Base-by-base conservation (phyloP, 2,797 vertebrate species). In the Garrulus glandarius region DNA sequence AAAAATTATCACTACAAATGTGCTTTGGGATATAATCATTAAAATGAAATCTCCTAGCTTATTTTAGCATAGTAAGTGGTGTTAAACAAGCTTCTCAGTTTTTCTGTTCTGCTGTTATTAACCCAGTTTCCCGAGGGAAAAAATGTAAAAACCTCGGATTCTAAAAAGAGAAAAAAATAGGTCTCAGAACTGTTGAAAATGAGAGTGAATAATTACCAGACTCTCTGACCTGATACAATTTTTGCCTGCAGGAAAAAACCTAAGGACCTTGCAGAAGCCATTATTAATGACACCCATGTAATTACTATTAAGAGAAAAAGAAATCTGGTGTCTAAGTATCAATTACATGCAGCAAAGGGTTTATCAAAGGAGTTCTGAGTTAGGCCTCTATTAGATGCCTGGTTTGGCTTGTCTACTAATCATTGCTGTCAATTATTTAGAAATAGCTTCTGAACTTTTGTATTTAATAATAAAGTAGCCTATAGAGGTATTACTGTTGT, bases 221-320 rank as follows among this genome's bases (percentile, higher is more conserved):
- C 86, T 94, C 79, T 96, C 84, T 96, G 93, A 85, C 89, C 91
- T 96, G 84, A 95, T 96, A 87, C 15, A 78, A 84, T 96, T 92
- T 97, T 96, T 97, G 72, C 86, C 77, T 93, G 77, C 77, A 92
- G 93, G 69, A 97, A 59, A 69, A 69, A 96, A 96, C 53, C 60
- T 68, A 77, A 93, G 37, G 65, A 72, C 87, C 60, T 95, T 95
- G 64, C 68, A 95, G 41, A 20, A 96, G 86, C 65, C 79, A 81
- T 97, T 98, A 96, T 97, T 96, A 97, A 97, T 96, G 96, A 88
- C 70, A 65, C 43, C 57, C 30, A 78, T 96, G 95, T 92, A 97
- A 97, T 97, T 97, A 95, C 88, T 92, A 93, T 83, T 94, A 96
- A 87, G 63, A 95, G 90, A 71, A 96, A 96, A 95, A 84, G 75